Evolutionary conservation across 2,888 invertebrate species (phyloP), one percentile per base, ranked within the genome.

Genomic region (Beris morrisii): DNA sequence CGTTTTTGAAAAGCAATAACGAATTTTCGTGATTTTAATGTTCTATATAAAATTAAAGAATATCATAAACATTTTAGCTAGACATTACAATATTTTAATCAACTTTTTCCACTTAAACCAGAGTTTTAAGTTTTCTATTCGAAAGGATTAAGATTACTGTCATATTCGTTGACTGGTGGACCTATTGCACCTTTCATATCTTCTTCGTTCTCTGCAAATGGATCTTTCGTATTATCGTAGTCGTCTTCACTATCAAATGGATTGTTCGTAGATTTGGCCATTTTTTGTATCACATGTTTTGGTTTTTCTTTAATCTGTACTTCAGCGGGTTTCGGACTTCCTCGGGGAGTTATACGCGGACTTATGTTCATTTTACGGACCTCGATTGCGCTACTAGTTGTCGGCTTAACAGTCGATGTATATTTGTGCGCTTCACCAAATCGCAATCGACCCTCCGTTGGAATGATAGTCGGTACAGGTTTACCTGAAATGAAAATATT

Each of bases 81-180:
- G 5, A 38, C 9, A 7, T 38, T 38, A 38, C 38, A 38, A 38
- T 3, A 38, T 38, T 38, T 9, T 7, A 38, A 38, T 38, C 2
- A 38, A 9, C n/a, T 38, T 9, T 5, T 7, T 38, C 38, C 38
- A 38, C 22, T 38, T 38, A 38, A 38, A 38, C 38, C 38, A 1
- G 9, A 1, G 9, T 7, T 1, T 38, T 38, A 38, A 38, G 22
- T 22, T 13, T 15, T 13, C 31, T 55, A 57, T 52, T 57, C 71
- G 77, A 91, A 92, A 3, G 91, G 91, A 78, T 92, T 91, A 64
- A 89, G 82, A 78, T 88, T 89, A 72, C 86, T 88, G 79, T 92
- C 90, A 75, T 91, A 91, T 75, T 90, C 87, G 69, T 83, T 83
- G 71, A 86, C 85, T 7, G 87, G 86, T 15, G 38, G 15, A n/a